These are phyloP conservation scores for Gymnoscopelus microlampas DNA, from an alignment of 2,797 vertebrate genomes.

Conservation along the genomic window DNA sequence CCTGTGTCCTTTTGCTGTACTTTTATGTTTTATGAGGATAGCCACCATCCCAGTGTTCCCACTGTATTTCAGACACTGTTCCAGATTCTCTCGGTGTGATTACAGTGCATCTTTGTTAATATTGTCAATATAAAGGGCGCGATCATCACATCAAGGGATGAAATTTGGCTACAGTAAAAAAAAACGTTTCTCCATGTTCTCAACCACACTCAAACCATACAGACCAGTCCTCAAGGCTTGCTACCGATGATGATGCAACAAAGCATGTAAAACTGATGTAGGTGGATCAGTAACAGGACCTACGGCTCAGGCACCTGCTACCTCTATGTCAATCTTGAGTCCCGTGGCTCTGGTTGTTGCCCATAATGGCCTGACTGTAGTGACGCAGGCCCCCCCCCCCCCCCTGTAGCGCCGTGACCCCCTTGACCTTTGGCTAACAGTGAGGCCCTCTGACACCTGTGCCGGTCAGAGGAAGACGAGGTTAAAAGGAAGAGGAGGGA, in stretches of 20 bases:
- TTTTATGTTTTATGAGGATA: too few relatives aligned
- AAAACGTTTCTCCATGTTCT: slow-evolving; percentile 26
- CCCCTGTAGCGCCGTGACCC: slow-evolving; percentile 51
- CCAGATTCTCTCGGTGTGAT: too few relatives aligned
- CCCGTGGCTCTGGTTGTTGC: slow-evolving; percentile 32
- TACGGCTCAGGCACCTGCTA: slow-evolving; percentile 43
- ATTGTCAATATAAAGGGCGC: too few relatives aligned
- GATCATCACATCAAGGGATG: too few relatives aligned
- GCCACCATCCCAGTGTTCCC: too few relatives aligned
- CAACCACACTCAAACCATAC: neutral
- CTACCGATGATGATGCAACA: slow-evolving; percentile 23
- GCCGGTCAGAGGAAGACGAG: slow-evolving; percentile 59
- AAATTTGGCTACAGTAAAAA: slow-evolving; percentile 30
- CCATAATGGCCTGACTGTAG: slow-evolving; percentile 35
- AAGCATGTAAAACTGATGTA: slow-evolving; percentile 6
- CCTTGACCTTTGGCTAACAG: slow-evolving; percentile 63
- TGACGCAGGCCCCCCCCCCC: slow-evolving; percentile 38
- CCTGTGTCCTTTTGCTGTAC: slow-evolving; percentile 12
- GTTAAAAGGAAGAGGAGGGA: slow-evolving; percentile 42
- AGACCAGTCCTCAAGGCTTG: slow-evolving; percentile 13
- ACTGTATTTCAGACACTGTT: too few relatives aligned
- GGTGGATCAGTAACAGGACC: slow-evolving; percentile 32
- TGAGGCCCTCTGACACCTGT: slow-evolving; percentile 72
- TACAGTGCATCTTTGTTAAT: too few relatives aligned
- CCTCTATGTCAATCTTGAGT: slow-evolving; percentile 29